Evolutionary conservation across 2,113 vertebrate species (phyloP).

Genomic region (Amblyornis subalaris): DNA sequence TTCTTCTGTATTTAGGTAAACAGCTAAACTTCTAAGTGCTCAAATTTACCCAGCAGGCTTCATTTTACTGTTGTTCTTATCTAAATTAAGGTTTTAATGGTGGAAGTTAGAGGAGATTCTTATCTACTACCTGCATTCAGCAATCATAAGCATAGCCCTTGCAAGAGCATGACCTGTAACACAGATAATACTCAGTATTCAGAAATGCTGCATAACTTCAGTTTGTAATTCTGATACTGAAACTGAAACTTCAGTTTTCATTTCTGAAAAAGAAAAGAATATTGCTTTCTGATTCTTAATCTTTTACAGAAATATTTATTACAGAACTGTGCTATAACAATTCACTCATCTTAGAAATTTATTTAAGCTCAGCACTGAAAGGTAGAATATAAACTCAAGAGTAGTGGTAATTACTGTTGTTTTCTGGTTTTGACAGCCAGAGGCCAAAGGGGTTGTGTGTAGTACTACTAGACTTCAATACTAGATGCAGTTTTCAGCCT

Average conservation of each 20-base stretch:
- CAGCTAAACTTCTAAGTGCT: not conserved
- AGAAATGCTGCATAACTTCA: not conserved
- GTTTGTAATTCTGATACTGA: not conserved
- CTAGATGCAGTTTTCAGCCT: not conserved
- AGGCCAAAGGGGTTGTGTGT: not conserved
- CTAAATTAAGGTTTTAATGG: not conserved
- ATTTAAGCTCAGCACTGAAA: not conserved
- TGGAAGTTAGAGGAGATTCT: not conserved
- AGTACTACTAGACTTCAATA: not conserved
- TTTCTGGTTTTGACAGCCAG: not conserved
- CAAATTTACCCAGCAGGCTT: not conserved
- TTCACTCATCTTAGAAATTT: not conserved
- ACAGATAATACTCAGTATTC: not conserved
- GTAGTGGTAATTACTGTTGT: not conserved
- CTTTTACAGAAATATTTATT: not conserved
- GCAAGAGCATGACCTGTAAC: not conserved
- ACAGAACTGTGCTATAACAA: not conserved
- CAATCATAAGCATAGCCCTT: not conserved
- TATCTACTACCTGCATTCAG: not conserved
- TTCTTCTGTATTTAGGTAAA: not conserved
- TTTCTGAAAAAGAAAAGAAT: not conserved
- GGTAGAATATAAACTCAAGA: not conserved
- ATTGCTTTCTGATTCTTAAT: not conserved
- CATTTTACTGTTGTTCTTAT: not conserved
- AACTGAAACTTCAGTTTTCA: not conserved